Conservation (phyloP, 1,140 invertebrate species). For the Drosophila cardini region DNA sequence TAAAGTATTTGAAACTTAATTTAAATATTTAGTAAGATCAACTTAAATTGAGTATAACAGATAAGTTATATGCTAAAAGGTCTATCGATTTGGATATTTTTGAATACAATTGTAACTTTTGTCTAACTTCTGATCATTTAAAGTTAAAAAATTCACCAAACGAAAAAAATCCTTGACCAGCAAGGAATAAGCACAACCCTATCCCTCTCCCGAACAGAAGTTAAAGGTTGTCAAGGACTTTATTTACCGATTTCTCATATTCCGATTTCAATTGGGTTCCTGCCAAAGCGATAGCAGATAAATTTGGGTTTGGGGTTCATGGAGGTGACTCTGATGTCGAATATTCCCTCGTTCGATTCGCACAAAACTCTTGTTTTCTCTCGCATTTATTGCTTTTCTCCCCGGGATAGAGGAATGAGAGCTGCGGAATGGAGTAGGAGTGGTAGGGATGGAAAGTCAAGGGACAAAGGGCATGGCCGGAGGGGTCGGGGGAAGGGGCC, state of each 20-base stretch:
- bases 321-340: constrained; percentile 29
- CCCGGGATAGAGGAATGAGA: not conserved
- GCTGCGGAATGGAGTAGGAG: not conserved
- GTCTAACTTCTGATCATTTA: too few species aligned
- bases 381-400: constrained; percentile 65
- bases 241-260: constrained; percentile 12
- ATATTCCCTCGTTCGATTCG: constrained; percentile 53
- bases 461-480: not conserved
- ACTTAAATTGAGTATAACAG: too few species aligned
- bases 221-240: too few species aligned
- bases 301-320: not conserved
- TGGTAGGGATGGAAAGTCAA: not conserved
- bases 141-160: too few species aligned
- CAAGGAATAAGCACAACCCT: too few species aligned
- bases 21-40: too few species aligned
- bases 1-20: not conserved
- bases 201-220: too few species aligned
- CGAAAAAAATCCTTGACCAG: too few species aligned
- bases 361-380: constrained; percentile 56
- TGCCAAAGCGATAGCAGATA: constrained; percentile 42
- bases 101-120: too few species aligned
- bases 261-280: constrained; percentile 46
- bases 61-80: too few species aligned
- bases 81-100: too few species aligned
- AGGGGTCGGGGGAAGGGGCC: not conserved